Base-by-base conservation (phyloP, 2,888 invertebrate genomes). In the Chrysodeixis includens region DNA sequence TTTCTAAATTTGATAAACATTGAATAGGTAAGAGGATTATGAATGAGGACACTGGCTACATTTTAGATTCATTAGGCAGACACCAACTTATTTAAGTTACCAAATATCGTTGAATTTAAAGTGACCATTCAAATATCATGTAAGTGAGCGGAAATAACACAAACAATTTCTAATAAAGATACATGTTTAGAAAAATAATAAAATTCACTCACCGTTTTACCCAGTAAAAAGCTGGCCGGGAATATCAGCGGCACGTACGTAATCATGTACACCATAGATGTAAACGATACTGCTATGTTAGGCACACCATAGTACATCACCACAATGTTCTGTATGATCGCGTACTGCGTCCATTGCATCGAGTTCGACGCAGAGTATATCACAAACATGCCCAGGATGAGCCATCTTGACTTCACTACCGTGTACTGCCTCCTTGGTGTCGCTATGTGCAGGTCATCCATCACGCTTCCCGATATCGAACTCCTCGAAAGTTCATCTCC, bases 241-340 rank as follows among this genome's bases (percentile, higher is more conserved):
- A 99, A 98, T 87, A 99, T 98, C 80, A 99, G 96, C 7, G 99
- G 98, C 89, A 99, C 98, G 90, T 99, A 99, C 0, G 97, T 96
- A 78, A 98, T 96, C 99, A 99, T 99, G 91, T 98, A 99, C 86
- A 99, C 97, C 97, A 99, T 98, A 8, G 99, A 99, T 1, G 99
- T 98, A 99, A 99, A 99, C 86, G 99, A 97, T 79, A 99, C 98
- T 9, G 30, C 0, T 79, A 96, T 93, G 26, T 96, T 96, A 30
- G 96, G 96, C 58, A 98, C 96, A 35, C 95, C 95, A 88, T 98
- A 98, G 90, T 98, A 98, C 58, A 96, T 95, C 81, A 92, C 94
- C 70, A 99, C 96, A 62, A 98, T 96, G 85, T 98, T 97, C 69
- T 97, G 96, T 74, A 99, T 99, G 83, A 99, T 99, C 74, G 98